These are phyloP conservation scores for Drosophila rufa DNA, from an alignment of 1,140 invertebrate genomes.

Conservation along the genomic window DNA sequence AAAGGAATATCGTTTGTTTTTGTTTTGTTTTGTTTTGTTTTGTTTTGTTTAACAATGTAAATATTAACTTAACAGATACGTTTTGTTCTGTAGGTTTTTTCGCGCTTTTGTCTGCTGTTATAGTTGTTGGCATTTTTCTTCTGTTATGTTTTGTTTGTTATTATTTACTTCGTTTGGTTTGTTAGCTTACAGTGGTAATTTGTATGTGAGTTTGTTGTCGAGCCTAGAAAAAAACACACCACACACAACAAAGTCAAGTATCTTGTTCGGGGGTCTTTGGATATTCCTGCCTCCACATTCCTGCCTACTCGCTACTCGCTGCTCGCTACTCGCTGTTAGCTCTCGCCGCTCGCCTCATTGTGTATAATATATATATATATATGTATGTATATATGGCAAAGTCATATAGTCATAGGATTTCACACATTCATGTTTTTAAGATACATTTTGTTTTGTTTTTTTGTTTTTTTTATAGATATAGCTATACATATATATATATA, in stretches of 20 bases:
- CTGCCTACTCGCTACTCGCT: too few species aligned
- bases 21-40: conserved; percentile 24
- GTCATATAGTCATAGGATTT: conserved; percentile 80
- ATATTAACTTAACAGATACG: conserved; percentile 55
- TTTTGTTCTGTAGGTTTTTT: conserved; percentile 28
- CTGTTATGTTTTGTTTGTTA: conserved; percentile 33
- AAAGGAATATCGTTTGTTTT: conserved; percentile 77
- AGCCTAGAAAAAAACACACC: conserved; percentile 7
- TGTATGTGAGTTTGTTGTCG: conserved; percentile 45
- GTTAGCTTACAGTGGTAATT: conserved; percentile 64
- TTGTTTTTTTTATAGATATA: conserved; percentile 43
- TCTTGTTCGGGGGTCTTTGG: too few species aligned
- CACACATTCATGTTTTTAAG: conserved; percentile 73
- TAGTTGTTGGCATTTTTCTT: conserved; percentile 49
- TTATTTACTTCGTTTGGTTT: conserved; percentile 54
- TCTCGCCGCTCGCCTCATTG: not conserved
- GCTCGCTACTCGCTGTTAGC: too few species aligned
- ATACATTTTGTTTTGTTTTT: conserved; percentile 55
- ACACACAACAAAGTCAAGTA: conserved; percentile 30
- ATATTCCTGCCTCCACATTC: too few species aligned
- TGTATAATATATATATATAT: not conserved
- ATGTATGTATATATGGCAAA: conserved; percentile 67
- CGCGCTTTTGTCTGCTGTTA: conserved; percentile 30
- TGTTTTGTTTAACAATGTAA: conserved; percentile 54
- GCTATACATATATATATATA: conserved; percentile 61